These are phyloP conservation scores for Axea sp. DNA, from an alignment of 2,888 invertebrate species.

Conservation along the genomic window DNA sequence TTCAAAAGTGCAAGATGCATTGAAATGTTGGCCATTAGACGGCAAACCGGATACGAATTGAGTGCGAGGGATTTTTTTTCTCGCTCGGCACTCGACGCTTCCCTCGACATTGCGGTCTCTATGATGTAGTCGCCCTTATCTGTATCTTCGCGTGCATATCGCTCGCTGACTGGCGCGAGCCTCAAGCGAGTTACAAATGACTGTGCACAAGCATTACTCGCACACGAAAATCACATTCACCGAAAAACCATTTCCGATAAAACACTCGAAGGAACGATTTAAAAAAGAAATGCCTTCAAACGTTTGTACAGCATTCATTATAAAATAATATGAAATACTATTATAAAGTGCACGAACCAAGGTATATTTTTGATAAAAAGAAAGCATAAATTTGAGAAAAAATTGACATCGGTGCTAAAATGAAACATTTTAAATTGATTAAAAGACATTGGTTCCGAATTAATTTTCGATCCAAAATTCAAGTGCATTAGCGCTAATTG, in stretches of 20 bases:
- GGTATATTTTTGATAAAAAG: too few relatives aligned
- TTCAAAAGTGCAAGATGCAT: conserved; percentile 23
- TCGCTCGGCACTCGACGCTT: conserved; percentile 38
- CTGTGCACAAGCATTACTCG: conserved; percentile 11
- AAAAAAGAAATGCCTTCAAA: too few relatives aligned
- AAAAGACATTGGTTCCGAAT: too few relatives aligned
- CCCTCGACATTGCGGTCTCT: conserved; percentile 42
- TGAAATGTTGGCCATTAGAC: conserved; percentile 28
- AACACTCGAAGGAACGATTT: too few relatives aligned
- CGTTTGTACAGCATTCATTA: too few relatives aligned
- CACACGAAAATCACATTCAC: conserved; percentile 13
- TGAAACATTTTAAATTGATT: too few relatives aligned
- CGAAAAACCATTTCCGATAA: conserved; percentile 13
- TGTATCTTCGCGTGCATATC: conserved; percentile 45
- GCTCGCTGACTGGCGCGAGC: conserved; percentile 26
- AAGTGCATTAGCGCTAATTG: conserved; percentile 23
- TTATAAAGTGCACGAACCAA: too few relatives aligned
- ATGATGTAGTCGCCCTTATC: conserved; percentile 58
- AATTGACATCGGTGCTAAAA: too few relatives aligned
- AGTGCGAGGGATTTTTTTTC: conserved; percentile 40
- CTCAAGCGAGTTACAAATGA: conserved; percentile 35
- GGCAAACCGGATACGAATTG: conserved; percentile 41
- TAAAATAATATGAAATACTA: too few relatives aligned
- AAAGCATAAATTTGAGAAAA: too few relatives aligned
- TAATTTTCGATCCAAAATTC: conserved; percentile 4